A percentile compares a stretch with the other conserved stretches of the same genome.
Evolutionary conservation across 92 coral and sea anemone genomes (phyloP).

Genomic region (Zoanthus sociatus): DNA sequence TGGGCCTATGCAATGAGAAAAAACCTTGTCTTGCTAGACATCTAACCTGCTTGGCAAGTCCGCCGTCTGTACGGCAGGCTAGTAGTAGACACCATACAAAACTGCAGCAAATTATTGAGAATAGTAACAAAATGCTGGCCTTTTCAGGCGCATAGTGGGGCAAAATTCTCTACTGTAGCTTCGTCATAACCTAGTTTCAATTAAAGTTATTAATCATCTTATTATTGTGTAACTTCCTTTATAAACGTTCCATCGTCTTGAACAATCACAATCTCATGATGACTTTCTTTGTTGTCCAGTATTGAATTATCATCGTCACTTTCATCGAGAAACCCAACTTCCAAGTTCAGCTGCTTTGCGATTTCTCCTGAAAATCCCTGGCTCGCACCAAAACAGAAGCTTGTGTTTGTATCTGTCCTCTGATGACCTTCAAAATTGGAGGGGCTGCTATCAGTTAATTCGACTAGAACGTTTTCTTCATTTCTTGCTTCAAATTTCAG

Average conservation of each 20-base stretch:
- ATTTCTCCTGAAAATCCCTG: slow-evolving; percentile 32
- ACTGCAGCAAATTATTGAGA: too few species aligned
- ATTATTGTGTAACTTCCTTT: slow-evolving; percentile 5
- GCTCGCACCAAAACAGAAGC: neutral
- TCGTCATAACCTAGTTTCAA: too few species aligned
- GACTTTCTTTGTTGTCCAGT: neutral
- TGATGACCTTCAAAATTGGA: neutral
- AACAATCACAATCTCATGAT: slow-evolving; percentile 29
- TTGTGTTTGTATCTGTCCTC: neutral
- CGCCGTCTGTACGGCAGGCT: too few species aligned
- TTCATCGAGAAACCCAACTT: slow-evolving; percentile 22
- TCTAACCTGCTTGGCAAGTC: too few species aligned
- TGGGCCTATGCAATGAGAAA: too few species aligned
- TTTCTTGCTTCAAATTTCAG: neutral
- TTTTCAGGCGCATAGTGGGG: too few species aligned
- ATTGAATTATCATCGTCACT: neutral
- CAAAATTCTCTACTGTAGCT: too few species aligned
- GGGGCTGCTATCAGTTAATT: neutral
- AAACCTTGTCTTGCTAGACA: too few species aligned
- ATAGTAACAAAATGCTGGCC: too few species aligned
- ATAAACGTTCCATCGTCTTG: slow-evolving; percentile 26
- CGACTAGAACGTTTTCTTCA: neutral
- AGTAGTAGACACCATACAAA: too few species aligned
- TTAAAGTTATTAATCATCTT: neutral
- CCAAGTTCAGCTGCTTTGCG: slow-evolving; percentile 19